A percentile compares a stretch with the other conserved stretches of the same genome.
Conservation (phyloP, 2,888 invertebrate species). For the Eumerus sabulonum region DNA sequence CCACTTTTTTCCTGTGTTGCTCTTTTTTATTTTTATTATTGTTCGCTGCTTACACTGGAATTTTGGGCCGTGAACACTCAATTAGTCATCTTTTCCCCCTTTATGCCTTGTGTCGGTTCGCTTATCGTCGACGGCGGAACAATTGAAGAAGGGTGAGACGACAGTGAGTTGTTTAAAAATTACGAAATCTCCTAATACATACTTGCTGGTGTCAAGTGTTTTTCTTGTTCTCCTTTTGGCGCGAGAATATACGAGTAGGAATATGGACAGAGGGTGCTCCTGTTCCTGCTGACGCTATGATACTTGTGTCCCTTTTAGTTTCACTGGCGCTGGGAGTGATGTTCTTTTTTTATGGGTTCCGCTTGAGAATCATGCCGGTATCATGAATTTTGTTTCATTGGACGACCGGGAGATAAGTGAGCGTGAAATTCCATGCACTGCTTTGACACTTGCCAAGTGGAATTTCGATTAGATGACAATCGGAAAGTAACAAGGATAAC, state of each 20-base stretch:
- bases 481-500: not conserved
- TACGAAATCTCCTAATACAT: constrained; percentile 58
- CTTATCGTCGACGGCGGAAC: no score
- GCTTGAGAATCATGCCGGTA: constrained; percentile 56
- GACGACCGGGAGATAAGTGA: constrained; percentile 50
- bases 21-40: constrained; percentile 27
- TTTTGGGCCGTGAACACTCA: constrained; percentile 66
- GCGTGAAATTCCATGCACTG: constrained; percentile 55
- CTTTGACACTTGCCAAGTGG: constrained; percentile 28
- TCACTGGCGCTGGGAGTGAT: constrained; percentile 1
- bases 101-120: not conserved
- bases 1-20: constrained; percentile 19
- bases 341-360: constrained; percentile 63
- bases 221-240: no score
- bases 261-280: no score
- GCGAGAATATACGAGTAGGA: not conserved
- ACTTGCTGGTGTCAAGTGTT: constrained; percentile 59
- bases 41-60: constrained; percentile 26
- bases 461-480: constrained; percentile 1
- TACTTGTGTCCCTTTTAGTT: no score
- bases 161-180: constrained; percentile 58
- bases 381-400: constrained; percentile 56
- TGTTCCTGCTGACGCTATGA: no score
- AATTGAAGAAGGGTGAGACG: no score
- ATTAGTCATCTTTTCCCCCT: constrained; percentile 61